Evolutionary conservation across 1,140 invertebrate species (phyloP), one percentile per base, ranked within the genome.

Genomic region (Drosophila sp.): DNA sequence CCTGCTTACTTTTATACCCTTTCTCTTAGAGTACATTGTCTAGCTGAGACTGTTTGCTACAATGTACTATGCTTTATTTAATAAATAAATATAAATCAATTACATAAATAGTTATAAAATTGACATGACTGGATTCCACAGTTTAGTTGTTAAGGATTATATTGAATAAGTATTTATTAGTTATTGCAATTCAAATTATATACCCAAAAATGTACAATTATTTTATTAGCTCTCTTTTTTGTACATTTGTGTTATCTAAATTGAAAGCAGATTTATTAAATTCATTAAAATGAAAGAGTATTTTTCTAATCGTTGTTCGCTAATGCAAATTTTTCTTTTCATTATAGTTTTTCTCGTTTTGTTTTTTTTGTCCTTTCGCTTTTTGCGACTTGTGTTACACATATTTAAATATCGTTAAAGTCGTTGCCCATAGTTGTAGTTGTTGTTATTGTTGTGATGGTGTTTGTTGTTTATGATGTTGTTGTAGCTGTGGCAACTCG

Each of bases 331-430:
- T 1, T 34, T 53, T 53, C 36, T 53, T 53, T 36, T 21, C 8
- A 11, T 16, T 53, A 32, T 38, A 11, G 16, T 25, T 45, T 21
- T 65, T 13, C 11, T n/a, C 40, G 3, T 2, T 50, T 32, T 9
- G n/a, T 40, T 54, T 53, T 34, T 13, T 36, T 21, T 21, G 21
- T 21, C 1, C 25, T 64, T 64, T 41, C 9, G n/a, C 36, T 53
- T 64, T 51, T 43, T 16, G 40, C 46, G 56, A 59, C 25, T n/a
- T n/a, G 48, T 45, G 46, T 56, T 51, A 40, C 21, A 41, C 46
- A 46, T 73, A 74, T 81, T 82, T 82, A 81, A 82, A 82, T 75
- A 82, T 78, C 70, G 51, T 82, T 82, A 82, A 76, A 59, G 74
- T 65, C 32, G 57, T 61, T 56, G 62, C 53, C 69, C 61, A 72